phyloP scores from a whole-genome alignment of 2,888 invertebrate species.

The Panopea generosa region DNA sequence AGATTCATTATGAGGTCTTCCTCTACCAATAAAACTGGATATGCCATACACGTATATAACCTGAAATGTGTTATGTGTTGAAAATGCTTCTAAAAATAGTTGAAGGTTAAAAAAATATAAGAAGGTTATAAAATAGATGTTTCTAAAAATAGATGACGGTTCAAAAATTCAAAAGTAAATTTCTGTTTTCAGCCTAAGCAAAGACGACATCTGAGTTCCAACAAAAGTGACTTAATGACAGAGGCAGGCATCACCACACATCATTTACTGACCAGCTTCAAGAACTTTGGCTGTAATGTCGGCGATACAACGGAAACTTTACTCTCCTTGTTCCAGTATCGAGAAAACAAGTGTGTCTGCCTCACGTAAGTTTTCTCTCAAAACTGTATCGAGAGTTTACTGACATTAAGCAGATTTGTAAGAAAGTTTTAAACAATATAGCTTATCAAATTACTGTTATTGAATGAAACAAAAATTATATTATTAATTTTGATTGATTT shows the following conservation, averaged over 20 bases:
- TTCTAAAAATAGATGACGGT: no score
- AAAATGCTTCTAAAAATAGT: no score
- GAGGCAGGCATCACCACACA: slow-evolving; percentile 87
- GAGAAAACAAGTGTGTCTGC: slow-evolving; percentile 89
- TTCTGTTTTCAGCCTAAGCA: slow-evolving; percentile 13
- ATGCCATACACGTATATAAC: no score
- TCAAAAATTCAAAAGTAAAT: no score
- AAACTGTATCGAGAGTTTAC: no score
- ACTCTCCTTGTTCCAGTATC: slow-evolving; percentile 94
- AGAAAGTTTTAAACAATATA: background rate
- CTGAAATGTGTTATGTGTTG: no score
- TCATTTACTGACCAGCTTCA: slow-evolving; percentile 94
- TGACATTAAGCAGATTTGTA: background rate
- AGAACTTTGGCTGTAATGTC: slow-evolving; percentile 94
- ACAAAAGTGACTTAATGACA: slow-evolving; percentile 45
- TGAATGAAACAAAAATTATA: no score
- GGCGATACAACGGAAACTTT: slow-evolving; percentile 95
- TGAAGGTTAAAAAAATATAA: no score
- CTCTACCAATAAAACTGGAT: no score
- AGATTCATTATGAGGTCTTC: no score
- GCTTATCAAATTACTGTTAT: background rate
- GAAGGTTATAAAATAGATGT: no score
- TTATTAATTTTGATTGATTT: no score
- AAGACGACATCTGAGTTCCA: background rate
- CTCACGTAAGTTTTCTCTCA: slow-evolving; percentile 88